Evolutionary conservation across 2,797 vertebrate species (phyloP).

Genomic region (Girardinus metallicus): DNA sequence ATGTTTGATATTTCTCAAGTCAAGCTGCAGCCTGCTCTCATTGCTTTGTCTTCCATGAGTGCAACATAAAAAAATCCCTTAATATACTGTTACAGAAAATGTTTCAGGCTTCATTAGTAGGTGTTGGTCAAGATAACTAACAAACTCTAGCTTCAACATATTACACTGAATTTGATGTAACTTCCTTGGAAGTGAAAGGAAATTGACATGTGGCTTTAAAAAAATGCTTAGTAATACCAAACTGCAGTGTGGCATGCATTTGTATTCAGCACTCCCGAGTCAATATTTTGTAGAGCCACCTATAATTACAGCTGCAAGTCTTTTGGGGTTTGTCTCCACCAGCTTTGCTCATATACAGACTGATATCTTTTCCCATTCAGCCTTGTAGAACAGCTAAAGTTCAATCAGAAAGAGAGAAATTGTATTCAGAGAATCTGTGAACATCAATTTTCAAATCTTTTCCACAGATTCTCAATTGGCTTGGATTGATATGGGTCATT

Average conservation of each 20-base stretch:
- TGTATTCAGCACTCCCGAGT: not conserved
- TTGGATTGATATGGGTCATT: not conserved
- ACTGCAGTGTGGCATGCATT: not conserved
- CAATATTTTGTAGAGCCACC: not conserved
- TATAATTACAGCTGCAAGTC: not conserved
- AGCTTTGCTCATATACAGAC: not conserved
- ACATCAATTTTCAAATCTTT: not conserved
- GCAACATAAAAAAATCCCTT: not conserved
- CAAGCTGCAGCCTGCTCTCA: not conserved
- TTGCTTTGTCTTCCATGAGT: conserved; percentile 5
- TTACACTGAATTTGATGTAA: not conserved
- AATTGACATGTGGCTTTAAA: not conserved
- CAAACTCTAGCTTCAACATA: not conserved
- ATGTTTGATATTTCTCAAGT: conserved; percentile 23
- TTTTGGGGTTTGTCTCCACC: not conserved
- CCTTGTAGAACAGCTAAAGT: not conserved
- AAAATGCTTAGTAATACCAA: not conserved
- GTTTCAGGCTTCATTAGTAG: not conserved
- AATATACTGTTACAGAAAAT: not conserved
- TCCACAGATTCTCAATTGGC: not conserved
- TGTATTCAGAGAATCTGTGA: not conserved
- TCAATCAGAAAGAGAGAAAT: not conserved
- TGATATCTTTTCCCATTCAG: not conserved
- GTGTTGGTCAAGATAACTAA: not conserved
- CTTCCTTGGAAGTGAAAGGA: not conserved